Percentiles rank a stretch among this genome's conserved stretches.
phyloP scores from a whole-genome alignment of 2,113 vertebrate species.

The Callipepla squamata region DNA sequence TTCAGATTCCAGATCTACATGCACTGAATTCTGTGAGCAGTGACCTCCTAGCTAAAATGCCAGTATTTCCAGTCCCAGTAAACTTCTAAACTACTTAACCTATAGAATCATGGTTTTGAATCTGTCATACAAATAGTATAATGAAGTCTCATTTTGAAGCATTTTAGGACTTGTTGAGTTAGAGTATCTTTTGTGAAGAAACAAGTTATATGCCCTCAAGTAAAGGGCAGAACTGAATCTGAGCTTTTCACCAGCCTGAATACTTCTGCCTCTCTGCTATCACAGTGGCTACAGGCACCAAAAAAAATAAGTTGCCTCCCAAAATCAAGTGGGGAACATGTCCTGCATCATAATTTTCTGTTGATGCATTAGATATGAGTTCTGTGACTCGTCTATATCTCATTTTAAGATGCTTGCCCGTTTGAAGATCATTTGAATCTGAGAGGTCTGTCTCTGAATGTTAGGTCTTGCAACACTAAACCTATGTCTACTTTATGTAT shows the following conservation, averaged over 20 bases:
- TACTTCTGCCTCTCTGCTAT: not conserved
- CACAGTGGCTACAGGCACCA: not conserved
- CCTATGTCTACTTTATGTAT: not conserved
- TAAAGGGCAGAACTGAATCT: not conserved
- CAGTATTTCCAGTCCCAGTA: not conserved
- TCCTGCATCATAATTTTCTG: not conserved
- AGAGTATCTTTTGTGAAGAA: not conserved
- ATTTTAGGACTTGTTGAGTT: not conserved
- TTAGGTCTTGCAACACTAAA: not conserved
- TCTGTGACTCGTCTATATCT: not conserved
- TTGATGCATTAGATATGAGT: not conserved
- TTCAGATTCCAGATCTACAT: not conserved
- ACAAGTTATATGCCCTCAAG: not conserved
- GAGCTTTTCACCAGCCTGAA: not conserved
- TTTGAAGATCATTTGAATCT: not conserved
- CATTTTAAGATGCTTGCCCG: not conserved
- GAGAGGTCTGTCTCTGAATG: not conserved
- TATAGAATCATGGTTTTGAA: not conserved
- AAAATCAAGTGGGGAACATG: not conserved
- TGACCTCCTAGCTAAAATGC: not conserved
- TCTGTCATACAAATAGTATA: not conserved
- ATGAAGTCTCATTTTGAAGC: not conserved
- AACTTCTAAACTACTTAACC: not conserved
- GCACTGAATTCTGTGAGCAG: not conserved
- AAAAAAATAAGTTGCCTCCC: not conserved